Percentiles rank a stretch among this genome's conserved stretches.
Conservation (phyloP, 2,888 invertebrate species). For the Drosophila picticornis region DNA sequence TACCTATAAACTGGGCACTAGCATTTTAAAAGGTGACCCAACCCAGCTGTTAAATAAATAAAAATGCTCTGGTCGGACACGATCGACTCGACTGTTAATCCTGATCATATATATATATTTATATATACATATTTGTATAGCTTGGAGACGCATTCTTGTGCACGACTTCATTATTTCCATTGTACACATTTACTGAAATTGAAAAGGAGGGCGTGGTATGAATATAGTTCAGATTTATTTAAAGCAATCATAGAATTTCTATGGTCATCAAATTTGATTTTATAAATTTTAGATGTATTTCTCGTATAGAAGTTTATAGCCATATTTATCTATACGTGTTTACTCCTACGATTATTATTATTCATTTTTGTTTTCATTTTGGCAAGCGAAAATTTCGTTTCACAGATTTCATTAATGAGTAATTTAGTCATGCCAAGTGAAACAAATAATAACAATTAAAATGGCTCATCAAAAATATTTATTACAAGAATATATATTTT, state of each 20-base stretch:
- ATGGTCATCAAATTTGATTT: background rate
- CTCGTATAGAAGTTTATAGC: background rate
- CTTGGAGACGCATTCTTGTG: background rate
- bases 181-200: background rate
- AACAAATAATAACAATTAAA: slow-evolving; percentile 45
- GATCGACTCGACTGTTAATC: background rate
- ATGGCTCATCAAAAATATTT: slow-evolving; percentile 41
- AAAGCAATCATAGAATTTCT: background rate
- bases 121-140: background rate
- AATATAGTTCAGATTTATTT: background rate
- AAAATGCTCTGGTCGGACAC: background rate
- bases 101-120: background rate
- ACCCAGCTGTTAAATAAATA: background rate
- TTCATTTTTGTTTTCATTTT: slow-evolving; percentile 2
- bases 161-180: background rate
- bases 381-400: slow-evolving; percentile 1
- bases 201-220: no score
- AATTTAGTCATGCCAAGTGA: slow-evolving; percentile 47
- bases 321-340: background rate
- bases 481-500: slow-evolving; percentile 34
- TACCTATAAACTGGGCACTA: background rate
- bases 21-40: background rate
- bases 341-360: background rate
- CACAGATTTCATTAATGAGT: slow-evolving; percentile 51
- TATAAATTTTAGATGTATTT: background rate